Evolutionary conservation across 2,113 vertebrate genomes (phyloP).

Genomic region (Saguinus midas): DNA sequence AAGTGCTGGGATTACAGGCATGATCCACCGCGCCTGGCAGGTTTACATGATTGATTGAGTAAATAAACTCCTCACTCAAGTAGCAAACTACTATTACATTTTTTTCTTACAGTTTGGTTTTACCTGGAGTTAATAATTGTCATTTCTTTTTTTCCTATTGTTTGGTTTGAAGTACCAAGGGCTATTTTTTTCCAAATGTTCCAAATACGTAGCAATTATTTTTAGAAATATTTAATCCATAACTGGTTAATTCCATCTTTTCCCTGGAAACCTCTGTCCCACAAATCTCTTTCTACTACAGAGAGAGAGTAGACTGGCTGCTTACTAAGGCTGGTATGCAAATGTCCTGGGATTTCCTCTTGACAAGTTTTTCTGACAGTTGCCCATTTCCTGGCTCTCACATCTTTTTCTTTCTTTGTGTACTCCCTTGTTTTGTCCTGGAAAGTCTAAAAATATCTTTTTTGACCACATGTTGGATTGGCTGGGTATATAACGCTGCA

Average conservation of each 20-base stretch:
- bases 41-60: constrained; percentile 51
- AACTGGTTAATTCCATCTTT: background rate
- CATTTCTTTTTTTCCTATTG: background rate
- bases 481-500: background rate
- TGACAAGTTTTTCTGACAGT: background rate
- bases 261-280: background rate
- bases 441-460: background rate
- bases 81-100: constrained; percentile 32
- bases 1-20: too few relatives aligned
- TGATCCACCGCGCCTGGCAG: fast-evolving
- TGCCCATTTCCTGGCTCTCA: background rate
- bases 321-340: background rate
- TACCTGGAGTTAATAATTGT: background rate
- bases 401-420: background rate
- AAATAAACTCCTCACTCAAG: constrained; percentile 35
- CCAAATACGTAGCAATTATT: background rate
- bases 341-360: background rate
- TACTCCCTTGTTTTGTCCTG: background rate
- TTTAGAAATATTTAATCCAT: background rate
- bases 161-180: constrained; percentile 5
- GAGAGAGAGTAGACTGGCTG: background rate
- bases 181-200: constrained; percentile 6
- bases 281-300: background rate
- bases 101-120: constrained; percentile 42
- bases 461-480: background rate